Base-by-base conservation (phyloP, 2,797 vertebrate species). In the Thripadectes ignobilis region DNA sequence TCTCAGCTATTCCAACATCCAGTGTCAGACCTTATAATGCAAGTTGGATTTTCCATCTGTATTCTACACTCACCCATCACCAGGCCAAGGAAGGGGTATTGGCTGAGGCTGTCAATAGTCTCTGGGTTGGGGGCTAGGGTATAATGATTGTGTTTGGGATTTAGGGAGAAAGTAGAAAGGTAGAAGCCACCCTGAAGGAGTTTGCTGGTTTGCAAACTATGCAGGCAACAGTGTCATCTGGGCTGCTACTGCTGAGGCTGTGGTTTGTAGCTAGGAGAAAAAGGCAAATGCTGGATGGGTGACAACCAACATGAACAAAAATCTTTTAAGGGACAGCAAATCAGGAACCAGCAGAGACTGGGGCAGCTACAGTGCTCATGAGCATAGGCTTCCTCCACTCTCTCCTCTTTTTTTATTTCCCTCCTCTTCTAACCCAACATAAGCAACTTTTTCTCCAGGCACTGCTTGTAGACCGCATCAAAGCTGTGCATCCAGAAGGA, bases 401-500 rank as follows among this genome's bases (percentile, higher is more conserved):
- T 26, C 41, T 61, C 29, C 30, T 69, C 27, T 55, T 77, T 52
- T 84, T 38, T 77, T 77, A 80, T 66, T 94, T 85, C 23, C 45
- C 17, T 92, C 62, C 39, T 74, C 52, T 89, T 92, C 54, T 78
- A 84, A 84, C n/a, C 13, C 10, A 0, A 72, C 46, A 84, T 48
- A 84, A 88, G 46, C 66, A 84, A 94, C 34, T 75, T 91, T 92
- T 84, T 86, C 95, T 93, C 66, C 51, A 88, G 85, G 88, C 20
- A 0, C 27, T 88, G 57, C 76, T 83, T 88, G 57, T 23, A 83
- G 91, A 71, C 45, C 58, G 22, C 76, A 88, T 93, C 82, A 93
- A 94, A 75, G 54, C 79, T 93, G 69, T 68, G 73, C 85, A 92
- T 90, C 82, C 69, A 88, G 69, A 96, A 93, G 79, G 76, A 95